These are phyloP conservation scores for Neoscelio sp. DNA, from an alignment of 2,888 invertebrate species.

Conservation along the genomic window DNA sequence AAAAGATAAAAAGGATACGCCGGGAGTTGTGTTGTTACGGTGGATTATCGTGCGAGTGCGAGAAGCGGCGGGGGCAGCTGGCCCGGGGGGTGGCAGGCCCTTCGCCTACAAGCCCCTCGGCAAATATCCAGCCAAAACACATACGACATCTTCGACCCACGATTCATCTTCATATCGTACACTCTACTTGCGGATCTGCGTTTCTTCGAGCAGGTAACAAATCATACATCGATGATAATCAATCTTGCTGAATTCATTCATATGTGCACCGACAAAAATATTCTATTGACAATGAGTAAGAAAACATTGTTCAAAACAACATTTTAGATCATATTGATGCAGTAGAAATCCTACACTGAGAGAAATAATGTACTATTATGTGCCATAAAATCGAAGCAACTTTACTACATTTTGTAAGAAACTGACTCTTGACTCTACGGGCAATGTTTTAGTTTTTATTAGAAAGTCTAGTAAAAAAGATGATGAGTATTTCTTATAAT, in stretches of 20 bases:
- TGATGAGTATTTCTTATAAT: no score
- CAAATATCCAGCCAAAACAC: constrained; percentile 76
- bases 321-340: no score
- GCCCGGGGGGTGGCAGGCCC: constrained; percentile 80
- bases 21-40: constrained; percentile 75
- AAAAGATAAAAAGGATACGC: constrained; percentile 51
- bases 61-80: constrained; percentile 81
- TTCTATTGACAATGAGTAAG: no score
- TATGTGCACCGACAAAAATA: no score
- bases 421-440: no score
- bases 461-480: no score
- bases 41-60: constrained; percentile 78
- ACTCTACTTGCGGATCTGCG: constrained; percentile 86
- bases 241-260: not conserved
- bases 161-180: constrained; percentile 87
- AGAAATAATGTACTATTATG: no score
- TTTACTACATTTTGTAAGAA: no score
- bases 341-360: no score
- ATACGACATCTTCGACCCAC: constrained; percentile 85
- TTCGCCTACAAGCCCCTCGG: constrained; percentile 80
- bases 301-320: not conserved
- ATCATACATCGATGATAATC: constrained; percentile 2
- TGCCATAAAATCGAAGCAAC: no score
- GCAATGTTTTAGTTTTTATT: no score
- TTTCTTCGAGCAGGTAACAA: constrained; percentile 88